These are phyloP conservation scores for Steatocranus sp. DNA, from an alignment of 2,797 vertebrate genomes.

Conservation along the genomic window DNA sequence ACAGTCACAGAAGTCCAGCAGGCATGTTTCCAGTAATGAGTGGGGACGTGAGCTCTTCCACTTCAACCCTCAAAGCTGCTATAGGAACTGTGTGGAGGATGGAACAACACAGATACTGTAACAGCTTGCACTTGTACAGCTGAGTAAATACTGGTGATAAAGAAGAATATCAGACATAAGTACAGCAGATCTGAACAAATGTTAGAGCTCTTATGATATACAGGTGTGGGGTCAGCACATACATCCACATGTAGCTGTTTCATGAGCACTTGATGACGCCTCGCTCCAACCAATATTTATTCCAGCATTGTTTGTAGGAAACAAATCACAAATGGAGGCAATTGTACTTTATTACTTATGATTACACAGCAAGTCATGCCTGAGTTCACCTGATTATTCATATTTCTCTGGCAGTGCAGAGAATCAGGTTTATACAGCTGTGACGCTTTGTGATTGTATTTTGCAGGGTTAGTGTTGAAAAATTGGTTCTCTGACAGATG, in stretches of 20 bases:
- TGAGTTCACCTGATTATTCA: background rate
- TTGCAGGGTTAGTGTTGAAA: background rate
- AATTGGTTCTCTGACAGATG: background rate
- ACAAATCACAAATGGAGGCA: background rate
- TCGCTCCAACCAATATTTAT: background rate
- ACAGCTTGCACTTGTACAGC: background rate
- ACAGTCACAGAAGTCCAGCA: slow-evolving; percentile 13
- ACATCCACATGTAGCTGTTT: background rate
- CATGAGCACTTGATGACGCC: background rate
- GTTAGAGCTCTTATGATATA: background rate
- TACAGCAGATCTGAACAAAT: background rate
- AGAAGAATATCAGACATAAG: background rate
- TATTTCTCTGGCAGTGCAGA: background rate
- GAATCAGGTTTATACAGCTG: background rate
- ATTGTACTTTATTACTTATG: background rate
- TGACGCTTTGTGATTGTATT: background rate
- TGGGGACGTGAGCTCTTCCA: background rate
- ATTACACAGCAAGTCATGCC: background rate
- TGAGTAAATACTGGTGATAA: background rate
- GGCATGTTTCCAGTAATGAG: slow-evolving; percentile 50
- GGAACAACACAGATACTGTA: slow-evolving; percentile 18
- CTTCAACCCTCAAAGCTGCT: slow-evolving; percentile 32
- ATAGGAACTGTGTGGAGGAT: slow-evolving; percentile 15
- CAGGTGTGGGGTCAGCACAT: background rate
- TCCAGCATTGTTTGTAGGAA: background rate